Conservation (phyloP, 2,113 vertebrate genomes). For the Triplophysa tibetana region DNA sequence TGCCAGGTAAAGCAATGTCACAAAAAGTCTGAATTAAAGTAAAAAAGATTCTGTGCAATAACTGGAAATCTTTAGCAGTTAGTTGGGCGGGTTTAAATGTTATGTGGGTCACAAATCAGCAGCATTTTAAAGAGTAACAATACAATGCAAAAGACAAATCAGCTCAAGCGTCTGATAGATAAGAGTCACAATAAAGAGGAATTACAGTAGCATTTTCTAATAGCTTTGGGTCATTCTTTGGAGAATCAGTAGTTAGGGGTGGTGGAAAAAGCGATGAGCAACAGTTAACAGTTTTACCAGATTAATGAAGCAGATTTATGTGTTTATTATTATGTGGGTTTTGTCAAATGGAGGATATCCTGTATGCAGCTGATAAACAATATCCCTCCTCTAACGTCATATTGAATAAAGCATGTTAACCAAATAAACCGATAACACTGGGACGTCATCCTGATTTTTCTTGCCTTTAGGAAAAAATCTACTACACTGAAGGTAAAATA, state of each 20-base stretch:
- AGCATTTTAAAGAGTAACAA: not conserved
- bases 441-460: not conserved
- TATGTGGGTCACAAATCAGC: not conserved
- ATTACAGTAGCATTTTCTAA: constrained; percentile 23
- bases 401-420: not conserved
- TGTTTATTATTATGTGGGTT: not conserved
- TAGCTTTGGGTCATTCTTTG: constrained; percentile 24
- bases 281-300: not conserved
- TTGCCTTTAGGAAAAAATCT: not conserved
- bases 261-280: not conserved
- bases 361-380: constrained; percentile 33
- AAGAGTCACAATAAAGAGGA: not conserved
- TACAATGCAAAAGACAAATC: constrained; percentile 1
- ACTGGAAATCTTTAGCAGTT: not conserved
- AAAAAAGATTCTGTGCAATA: not conserved
- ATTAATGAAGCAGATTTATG: constrained; percentile 7
- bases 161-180: not conserved
- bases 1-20: not conserved
- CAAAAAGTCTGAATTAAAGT: not conserved
- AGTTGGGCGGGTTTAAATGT: not conserved
- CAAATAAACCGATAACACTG: constrained; percentile 13
- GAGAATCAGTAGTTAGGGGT: not conserved
- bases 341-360: not conserved
- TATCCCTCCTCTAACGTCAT: constrained; percentile 3
- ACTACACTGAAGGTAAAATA: not conserved